A percentile compares a stretch with the other conserved stretches of the same genome.
These are phyloP conservation scores for Gila orcuttii DNA, from an alignment of 2,113 vertebrate genomes.

Conservation along the genomic window DNA sequence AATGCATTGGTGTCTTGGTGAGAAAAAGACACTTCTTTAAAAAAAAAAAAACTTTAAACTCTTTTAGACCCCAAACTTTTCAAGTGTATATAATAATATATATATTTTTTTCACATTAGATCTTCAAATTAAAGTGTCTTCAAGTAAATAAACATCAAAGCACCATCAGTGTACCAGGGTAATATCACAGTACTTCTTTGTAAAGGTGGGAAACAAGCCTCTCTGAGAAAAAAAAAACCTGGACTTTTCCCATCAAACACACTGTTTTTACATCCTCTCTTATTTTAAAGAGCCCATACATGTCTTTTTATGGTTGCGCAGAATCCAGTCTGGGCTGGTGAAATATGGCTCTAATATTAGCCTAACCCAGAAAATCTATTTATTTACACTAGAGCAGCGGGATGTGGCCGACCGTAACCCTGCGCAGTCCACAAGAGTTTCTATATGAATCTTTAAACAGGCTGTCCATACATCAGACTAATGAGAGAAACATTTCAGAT, in stretches of 20 bases:
- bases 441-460: constrained; percentile 7
- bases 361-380: constrained; percentile 45
- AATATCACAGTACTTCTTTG: not conserved
- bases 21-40: too few relatives aligned
- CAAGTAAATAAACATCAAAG: not conserved
- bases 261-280: not conserved
- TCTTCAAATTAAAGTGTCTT: not conserved
- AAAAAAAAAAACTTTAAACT: too few relatives aligned
- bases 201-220: not conserved
- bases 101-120: not conserved
- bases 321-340: not conserved
- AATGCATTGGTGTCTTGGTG: not conserved
- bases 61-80: too few relatives aligned
- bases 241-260: constrained; percentile 2
- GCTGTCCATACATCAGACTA: constrained; percentile 7
- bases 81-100: not conserved
- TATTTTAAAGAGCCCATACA: not conserved
- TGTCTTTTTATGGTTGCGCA: constrained; percentile 11
- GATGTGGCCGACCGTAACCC: not conserved
- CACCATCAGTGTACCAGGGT: not conserved
- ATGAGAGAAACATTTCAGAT: constrained; percentile 22
- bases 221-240: not conserved
- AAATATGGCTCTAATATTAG: constrained; percentile 47
- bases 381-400: constrained; percentile 42
- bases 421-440: not conserved